Conservation (phyloP, 2,888 invertebrate species). For the Mantis religiosa region DNA sequence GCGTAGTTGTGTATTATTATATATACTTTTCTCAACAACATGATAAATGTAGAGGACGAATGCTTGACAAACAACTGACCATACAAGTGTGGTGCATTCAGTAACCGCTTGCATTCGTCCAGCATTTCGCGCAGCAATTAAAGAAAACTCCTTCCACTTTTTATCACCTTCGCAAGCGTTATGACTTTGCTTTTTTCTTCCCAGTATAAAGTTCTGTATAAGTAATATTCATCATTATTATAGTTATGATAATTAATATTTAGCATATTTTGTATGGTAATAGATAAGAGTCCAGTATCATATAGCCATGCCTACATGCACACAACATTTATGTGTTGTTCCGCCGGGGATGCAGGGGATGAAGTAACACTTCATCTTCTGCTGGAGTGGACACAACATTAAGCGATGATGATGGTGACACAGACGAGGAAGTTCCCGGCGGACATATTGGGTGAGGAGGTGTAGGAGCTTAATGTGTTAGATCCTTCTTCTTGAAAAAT, state of each 20-base stretch:
- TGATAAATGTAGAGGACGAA: not conserved
- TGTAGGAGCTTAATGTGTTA: not conserved
- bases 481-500: constrained; percentile 16
- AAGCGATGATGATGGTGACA: not conserved
- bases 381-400: not conserved
- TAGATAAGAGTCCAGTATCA: not conserved
- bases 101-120: not conserved
- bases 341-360: not conserved
- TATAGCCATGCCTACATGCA: not conserved
- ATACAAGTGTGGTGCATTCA: no score
- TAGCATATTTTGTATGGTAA: not conserved
- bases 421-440: not conserved
- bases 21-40: not conserved
- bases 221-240: constrained; percentile 11
- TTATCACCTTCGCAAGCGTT: not conserved
- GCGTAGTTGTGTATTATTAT: not conserved
- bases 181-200: not conserved
- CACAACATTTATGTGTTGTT: not conserved
- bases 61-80: not conserved
- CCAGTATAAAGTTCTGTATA: constrained; percentile 19
- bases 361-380: not conserved
- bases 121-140: not conserved
- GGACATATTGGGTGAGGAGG: not conserved
- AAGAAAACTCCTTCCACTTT: not conserved
- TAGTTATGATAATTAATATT: constrained; percentile 24